A percentile compares a stretch with the other conserved stretches of the same genome.
Evolutionary conservation across 2,113 vertebrate genomes (phyloP).

Genomic region (Pseudolaguvia tuberculata): DNA sequence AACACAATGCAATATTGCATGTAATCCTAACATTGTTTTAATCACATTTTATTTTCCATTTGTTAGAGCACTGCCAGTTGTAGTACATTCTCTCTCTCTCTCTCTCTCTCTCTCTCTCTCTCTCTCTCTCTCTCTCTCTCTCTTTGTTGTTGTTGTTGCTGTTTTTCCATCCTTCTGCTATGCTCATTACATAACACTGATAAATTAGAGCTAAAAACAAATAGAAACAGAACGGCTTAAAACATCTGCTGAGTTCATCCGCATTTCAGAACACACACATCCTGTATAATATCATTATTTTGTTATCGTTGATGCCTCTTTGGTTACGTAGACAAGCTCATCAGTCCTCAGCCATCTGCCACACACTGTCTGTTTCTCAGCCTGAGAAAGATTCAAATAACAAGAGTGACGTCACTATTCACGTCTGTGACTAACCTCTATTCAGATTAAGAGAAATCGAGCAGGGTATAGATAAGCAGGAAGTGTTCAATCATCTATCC

Average conservation of each 20-base stretch:
- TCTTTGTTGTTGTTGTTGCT: not conserved
- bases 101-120: not conserved
- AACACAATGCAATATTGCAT: not conserved
- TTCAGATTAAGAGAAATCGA: not conserved
- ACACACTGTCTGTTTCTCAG: slow-evolving; percentile 30
- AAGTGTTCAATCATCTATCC: slow-evolving; percentile 17
- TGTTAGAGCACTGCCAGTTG: not conserved
- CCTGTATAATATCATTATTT: not conserved
- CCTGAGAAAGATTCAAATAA: slow-evolving; percentile 53
- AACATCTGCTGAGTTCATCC: slow-evolving; percentile 11
- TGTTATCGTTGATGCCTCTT: not conserved
- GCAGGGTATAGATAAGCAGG: not conserved
- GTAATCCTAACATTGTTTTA: slow-evolving; percentile 4
- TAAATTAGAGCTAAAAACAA: not conserved
- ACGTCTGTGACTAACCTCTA: slow-evolving; percentile 14
- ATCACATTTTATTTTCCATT: slow-evolving; percentile 22
- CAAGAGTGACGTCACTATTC: slow-evolving; percentile 25
- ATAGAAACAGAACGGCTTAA: not conserved
- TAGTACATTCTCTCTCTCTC: not conserved
- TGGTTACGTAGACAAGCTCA: not conserved
- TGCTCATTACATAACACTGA: slow-evolving; percentile 1
- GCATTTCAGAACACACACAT: not conserved
- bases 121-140: not conserved
- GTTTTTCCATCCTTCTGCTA: not conserved
- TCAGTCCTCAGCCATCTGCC: slow-evolving; percentile 14